Base-by-base conservation (phyloP, 2,113 vertebrate species). In the Coptodon bakossiorum region DNA sequence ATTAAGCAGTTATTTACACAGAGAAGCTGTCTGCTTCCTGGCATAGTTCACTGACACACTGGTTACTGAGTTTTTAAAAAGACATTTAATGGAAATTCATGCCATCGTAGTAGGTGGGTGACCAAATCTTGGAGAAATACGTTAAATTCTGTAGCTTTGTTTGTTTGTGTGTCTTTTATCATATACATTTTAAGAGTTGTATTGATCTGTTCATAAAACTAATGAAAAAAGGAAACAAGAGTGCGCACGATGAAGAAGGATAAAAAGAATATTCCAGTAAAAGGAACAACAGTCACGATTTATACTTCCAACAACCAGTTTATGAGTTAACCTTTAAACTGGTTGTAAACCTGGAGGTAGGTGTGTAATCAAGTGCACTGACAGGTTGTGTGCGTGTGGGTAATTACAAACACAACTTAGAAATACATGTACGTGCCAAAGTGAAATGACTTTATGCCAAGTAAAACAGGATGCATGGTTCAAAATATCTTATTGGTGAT, bases 321-420 rank as follows among this genome's bases (percentile, higher is more conserved):
- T n/a, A 63, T 63, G 31, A 7, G 61, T 66, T n/a, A 38, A 66
- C 31, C 61, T 66, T 36, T 66, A 66, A 66, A 66, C 61, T 66
- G 61, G 61, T 36, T 66, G 61, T 66, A 66, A 71, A 43, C 36
- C 36, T 43, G n/a, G 0, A 14, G 63, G 3, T 43, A 71, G 36
- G 36, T 43, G n/a, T 71, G 63, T 2, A 9, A 40, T 0, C 36
- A 40, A 40, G 36, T 68, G 61, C 36, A 22, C 66, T 14, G 66
- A 22, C 63, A 71, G 63, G 36, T 40, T 71, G 7, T 71, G 34
- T n/a, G 10, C 0, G 0, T 36, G 36, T 40, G 63, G 7, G 63
- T 71, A 6, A 71, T 71, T 43, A 43, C 38, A 71, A 24, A 43
- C 5, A 71, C 34, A 40, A 24, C 36, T 0, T n/a, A 66, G 31